phyloP scores from a whole-genome alignment of 1,140 invertebrate species.

The Pseudomyrmex cubaensis region DNA sequence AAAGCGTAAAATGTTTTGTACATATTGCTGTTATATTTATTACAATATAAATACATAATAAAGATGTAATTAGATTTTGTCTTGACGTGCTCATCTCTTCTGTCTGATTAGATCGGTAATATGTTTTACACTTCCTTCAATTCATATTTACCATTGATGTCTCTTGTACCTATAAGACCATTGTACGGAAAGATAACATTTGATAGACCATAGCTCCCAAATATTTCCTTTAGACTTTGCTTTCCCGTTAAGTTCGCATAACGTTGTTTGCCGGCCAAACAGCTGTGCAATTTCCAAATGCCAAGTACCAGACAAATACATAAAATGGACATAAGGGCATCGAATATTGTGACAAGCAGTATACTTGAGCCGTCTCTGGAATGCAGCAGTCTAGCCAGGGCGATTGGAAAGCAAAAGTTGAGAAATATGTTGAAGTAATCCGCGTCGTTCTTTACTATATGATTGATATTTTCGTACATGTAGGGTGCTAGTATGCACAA shows the following conservation, averaged over 20 bases:
- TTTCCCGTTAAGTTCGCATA: constrained; percentile 68
- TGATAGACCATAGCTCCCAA: constrained; percentile 76
- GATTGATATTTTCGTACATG: constrained; percentile 74
- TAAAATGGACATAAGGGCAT: constrained; percentile 72
- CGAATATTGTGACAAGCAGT: constrained; percentile 73
- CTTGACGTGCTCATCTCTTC: background rate
- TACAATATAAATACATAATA: constrained; percentile 62
- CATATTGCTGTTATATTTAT: constrained; percentile 69
- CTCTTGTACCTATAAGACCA: constrained; percentile 73
- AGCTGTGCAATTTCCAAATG: constrained; percentile 75
- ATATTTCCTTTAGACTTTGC: constrained; percentile 73
- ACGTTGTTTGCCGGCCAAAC: constrained; percentile 72
- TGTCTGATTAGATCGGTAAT: background rate
- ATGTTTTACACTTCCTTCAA: constrained; percentile 70
- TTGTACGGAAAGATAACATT: constrained; percentile 79
- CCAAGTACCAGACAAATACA: constrained; percentile 71
- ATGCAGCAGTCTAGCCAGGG: constrained; percentile 69
- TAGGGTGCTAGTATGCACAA: constrained; percentile 70
- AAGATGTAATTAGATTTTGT: constrained; percentile 3
- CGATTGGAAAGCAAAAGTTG: constrained; percentile 78
- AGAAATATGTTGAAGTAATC: constrained; percentile 72
- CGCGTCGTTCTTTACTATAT: constrained; percentile 62
- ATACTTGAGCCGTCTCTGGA: constrained; percentile 68
- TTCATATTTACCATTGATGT: constrained; percentile 73
- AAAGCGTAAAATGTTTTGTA: constrained; percentile 64